Conservation (phyloP, 1,140 invertebrate species). For the Elysia chlorotica region DNA sequence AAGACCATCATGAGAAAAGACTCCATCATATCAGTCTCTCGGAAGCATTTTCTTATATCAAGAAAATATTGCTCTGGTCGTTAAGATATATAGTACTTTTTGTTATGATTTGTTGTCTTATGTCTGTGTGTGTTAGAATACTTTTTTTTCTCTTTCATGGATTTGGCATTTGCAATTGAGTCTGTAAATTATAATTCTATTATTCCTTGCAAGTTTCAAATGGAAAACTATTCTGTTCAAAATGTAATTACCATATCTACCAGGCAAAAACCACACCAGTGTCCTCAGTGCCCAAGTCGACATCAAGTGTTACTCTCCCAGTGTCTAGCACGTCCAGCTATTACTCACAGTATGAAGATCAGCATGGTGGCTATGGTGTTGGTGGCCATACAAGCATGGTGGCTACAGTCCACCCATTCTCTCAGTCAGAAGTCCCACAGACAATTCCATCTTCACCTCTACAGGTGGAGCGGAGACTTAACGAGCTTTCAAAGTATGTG, state of each 20-base stretch:
- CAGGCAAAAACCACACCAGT: constrained; percentile 59
- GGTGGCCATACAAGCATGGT: constrained; percentile 15
- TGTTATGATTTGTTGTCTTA: too few species aligned
- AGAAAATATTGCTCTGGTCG: too few species aligned
- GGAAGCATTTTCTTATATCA: too few species aligned
- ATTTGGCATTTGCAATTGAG: background rate
- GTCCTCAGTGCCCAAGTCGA: constrained; percentile 58
- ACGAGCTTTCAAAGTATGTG: constrained; percentile 51
- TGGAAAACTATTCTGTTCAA: too few species aligned
- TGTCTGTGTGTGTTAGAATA: too few species aligned
- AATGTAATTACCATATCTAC: too few species aligned
- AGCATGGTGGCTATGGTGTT: too few species aligned
- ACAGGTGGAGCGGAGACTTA: constrained; percentile 47
- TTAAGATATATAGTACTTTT: too few species aligned
- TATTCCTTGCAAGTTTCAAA: background rate
- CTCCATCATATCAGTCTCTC: too few species aligned
- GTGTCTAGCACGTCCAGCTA: constrained; percentile 58
- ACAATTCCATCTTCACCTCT: constrained; percentile 26
- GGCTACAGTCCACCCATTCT: background rate
- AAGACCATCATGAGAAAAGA: too few species aligned
- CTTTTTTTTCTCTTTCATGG: background rate
- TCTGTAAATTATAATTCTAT: background rate
- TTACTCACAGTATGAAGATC: constrained; percentile 58
- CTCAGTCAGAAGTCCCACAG: background rate
- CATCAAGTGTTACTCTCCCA: constrained; percentile 61